Evolutionary conservation across 1,140 invertebrate genomes (phyloP), one percentile per base, ranked within the genome.

Genomic region (Pantala flavescens): DNA sequence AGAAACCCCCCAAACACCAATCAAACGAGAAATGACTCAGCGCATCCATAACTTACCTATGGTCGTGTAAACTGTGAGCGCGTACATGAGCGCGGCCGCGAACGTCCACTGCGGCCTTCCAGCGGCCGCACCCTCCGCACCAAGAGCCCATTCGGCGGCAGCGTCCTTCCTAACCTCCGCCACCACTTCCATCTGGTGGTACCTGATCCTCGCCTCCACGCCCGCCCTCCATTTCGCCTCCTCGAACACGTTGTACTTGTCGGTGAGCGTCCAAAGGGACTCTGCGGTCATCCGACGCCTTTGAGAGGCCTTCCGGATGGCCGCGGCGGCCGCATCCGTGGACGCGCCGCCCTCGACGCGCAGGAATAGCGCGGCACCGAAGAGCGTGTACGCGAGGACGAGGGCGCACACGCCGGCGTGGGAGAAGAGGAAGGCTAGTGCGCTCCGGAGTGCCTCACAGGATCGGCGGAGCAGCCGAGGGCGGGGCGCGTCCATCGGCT

Each of bases 341-440:
- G 71, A 0, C 23, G 71, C n/a, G 24, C 42, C 71, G 23, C 71
- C 71, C 12, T 72, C 71, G 9, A 72, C 19, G 42, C 42, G 24
- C 7, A 72, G 24, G 71, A 72, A 72, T 7, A 72, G 24, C 9
- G 42, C 24, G 11, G 71, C 71, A 7, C 71, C 71, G 19, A 72
- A 42, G 24, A 72, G 24, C 9, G 71, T 72, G 42, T 72, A 72
- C 10, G 42, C 24, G 42, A 72, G 24, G 24, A 72, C 28, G 19
- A 72, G 42, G 23, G 24, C 71, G 42, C 71, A 72, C 9, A 72
- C 71, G 19, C 71, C 71, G 24, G 42, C 71, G 24, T 72, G 71
- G 9, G 71, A 72, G 71, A 72, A 72, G 24, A 72, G 71, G 71
- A 72, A 72, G 24, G 71, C 71, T 11, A 72, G 24, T 24, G 42